A percentile compares a stretch with the other conserved stretches of the same genome.
Evolutionary conservation across 2,797 vertebrate species (phyloP).

Genomic region (Chiloscyllium punctatum): DNA sequence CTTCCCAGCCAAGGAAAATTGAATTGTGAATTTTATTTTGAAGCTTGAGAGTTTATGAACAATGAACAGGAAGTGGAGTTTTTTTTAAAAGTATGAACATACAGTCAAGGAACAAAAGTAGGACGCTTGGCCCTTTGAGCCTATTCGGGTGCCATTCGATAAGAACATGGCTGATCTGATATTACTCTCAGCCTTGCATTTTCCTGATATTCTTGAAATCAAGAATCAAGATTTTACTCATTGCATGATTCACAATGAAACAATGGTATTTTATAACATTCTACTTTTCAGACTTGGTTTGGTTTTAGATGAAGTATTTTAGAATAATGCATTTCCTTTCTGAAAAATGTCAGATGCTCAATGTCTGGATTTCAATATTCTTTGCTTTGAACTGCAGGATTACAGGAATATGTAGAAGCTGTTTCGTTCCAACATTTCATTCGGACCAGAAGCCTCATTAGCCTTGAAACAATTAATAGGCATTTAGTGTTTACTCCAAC

Average conservation of each 20-base stretch:
- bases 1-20: no score
- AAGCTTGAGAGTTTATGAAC: background rate
- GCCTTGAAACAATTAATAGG: constrained; percentile 88
- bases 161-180: no score
- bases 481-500: constrained; percentile 71
- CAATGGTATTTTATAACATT: background rate
- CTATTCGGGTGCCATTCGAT: no score
- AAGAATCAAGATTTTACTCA: background rate
- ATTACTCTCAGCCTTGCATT: no score
- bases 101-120: no score
- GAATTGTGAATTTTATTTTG: background rate
- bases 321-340: background rate
- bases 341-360: background rate
- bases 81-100: no score
- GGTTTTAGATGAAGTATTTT: background rate
- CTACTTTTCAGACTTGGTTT: background rate
- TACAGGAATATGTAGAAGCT: constrained; percentile 95
- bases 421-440: constrained; percentile 94
- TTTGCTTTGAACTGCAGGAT: constrained; percentile 58
- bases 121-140: no score
- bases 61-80: background rate
- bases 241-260: background rate
- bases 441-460: constrained; percentile 82
- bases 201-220: no score
- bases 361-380: background rate